These are phyloP conservation scores for Harpegnathos saltator DNA, from an alignment of 1,140 invertebrate genomes.

Conservation along the genomic window DNA sequence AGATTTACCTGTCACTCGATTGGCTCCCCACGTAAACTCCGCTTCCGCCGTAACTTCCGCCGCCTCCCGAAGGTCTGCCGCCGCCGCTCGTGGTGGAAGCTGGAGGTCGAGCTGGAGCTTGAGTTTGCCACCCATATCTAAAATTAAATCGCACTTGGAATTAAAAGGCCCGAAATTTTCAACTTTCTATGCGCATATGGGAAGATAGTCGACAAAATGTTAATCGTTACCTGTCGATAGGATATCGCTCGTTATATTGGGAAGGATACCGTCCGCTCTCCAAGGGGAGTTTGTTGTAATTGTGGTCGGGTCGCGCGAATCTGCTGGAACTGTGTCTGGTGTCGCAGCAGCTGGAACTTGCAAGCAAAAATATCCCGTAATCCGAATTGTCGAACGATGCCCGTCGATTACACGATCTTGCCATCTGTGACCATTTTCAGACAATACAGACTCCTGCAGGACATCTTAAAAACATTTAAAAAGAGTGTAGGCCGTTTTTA, in stretches of 20 bases:
- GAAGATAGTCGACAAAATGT: not conserved
- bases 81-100: slow-evolving; percentile 37
- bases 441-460: too few species aligned
- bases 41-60: slow-evolving; percentile 34
- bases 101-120: slow-evolving; percentile 36
- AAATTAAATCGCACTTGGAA: not conserved
- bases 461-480: too few species aligned
- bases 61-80: slow-evolving; percentile 32
- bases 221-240: slow-evolving; percentile 71
- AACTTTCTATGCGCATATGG: not conserved
- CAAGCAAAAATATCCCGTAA: slow-evolving; percentile 58
- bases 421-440: too few species aligned
- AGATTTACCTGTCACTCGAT: slow-evolving; percentile 65
- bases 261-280: slow-evolving; percentile 64
- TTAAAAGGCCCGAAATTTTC: not conserved
- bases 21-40: slow-evolving; percentile 49
- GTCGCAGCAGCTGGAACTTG: slow-evolving; percentile 76
- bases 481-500: too few species aligned
- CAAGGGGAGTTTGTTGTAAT: slow-evolving; percentile 48
- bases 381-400: not conserved
- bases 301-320: slow-evolving; percentile 60
- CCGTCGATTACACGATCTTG: not conserved
- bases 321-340: slow-evolving; percentile 65
- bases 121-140: slow-evolving; percentile 69
- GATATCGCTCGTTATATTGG: slow-evolving; percentile 68